Conservation (phyloP, 2,797 vertebrate species). For the Tarsius wallacei region DNA sequence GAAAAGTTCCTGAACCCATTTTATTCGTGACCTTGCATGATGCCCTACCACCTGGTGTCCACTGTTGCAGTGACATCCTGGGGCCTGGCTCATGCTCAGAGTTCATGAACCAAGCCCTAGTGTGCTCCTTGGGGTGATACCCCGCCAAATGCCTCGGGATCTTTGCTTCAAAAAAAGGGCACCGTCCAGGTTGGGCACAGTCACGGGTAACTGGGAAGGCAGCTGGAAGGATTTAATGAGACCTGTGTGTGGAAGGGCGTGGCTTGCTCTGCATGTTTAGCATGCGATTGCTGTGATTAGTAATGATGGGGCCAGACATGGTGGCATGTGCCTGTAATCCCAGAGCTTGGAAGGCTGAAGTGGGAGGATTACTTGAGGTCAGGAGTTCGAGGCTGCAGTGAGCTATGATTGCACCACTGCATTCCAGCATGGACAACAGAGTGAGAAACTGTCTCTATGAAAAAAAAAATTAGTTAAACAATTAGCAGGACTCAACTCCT, state of each 20-base stretch:
- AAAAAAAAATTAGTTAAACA: too few relatives aligned
- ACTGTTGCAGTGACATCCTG: background rate
- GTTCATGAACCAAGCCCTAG: background rate
- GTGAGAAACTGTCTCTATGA: too few relatives aligned
- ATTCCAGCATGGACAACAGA: too few relatives aligned
- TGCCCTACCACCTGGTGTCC: background rate
- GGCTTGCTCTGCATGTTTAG: background rate
- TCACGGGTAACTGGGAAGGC: background rate
- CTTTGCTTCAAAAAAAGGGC: background rate
- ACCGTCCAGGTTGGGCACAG: background rate
- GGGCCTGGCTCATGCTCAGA: background rate
- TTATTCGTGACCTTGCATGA: background rate
- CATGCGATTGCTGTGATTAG: background rate
- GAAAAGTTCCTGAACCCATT: background rate
- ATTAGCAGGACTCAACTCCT: background rate
- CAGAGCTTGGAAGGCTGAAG: too few relatives aligned
- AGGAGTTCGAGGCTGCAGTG: too few relatives aligned
- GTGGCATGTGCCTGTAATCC: too few relatives aligned
- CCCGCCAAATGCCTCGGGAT: background rate
- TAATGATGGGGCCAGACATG: background rate
- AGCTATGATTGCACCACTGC: too few relatives aligned
- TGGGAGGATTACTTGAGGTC: too few relatives aligned
- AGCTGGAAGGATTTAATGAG: background rate
- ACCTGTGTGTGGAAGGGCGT: background rate
- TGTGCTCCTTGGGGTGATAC: background rate